These are phyloP conservation scores for Apogon talboti DNA, from an alignment of 2,797 vertebrate species.

Conservation along the genomic window DNA sequence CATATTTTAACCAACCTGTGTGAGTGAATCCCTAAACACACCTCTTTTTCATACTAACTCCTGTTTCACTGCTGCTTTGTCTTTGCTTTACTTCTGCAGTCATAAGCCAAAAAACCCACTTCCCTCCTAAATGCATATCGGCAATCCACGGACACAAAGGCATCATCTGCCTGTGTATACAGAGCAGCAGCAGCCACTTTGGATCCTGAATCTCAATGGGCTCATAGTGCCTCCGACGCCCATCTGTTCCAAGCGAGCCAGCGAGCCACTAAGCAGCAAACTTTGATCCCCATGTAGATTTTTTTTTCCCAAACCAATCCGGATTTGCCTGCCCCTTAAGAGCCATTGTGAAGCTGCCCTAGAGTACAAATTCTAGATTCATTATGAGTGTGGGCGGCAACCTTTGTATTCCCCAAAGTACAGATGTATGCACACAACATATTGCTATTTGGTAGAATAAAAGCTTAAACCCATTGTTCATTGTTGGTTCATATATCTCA, in stretches of 20 bases:
- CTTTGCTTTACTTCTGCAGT: conserved; percentile 65
- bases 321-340: conserved; percentile 84
- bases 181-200: conserved; percentile 85
- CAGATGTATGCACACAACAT: conserved; percentile 80
- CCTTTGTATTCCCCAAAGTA: conserved; percentile 84
- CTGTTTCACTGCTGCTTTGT: conserved; percentile 69
- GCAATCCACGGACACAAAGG: conserved; percentile 79
- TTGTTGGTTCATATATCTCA: conserved; percentile 79
- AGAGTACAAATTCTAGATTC: conserved; percentile 84
- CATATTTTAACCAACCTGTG: conserved; percentile 69
- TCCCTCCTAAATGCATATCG: conserved; percentile 79
- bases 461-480: conserved; percentile 77
- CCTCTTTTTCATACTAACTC: conserved; percentile 60
- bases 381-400: conserved; percentile 85
- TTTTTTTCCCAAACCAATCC: conserved; percentile 82
- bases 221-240: conserved; percentile 84
- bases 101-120: conserved; percentile 67
- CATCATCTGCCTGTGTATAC: conserved; percentile 82
- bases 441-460: conserved; percentile 84
- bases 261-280: conserved; percentile 83
- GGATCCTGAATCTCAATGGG: conserved; percentile 86
- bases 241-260: conserved; percentile 86
- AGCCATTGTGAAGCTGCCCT: conserved; percentile 81
- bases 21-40: conserved; percentile 53
- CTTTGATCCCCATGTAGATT: conserved; percentile 86